Conservation (phyloP, 2,888 invertebrate species). For the Glaucopsyche alexis region DNA sequence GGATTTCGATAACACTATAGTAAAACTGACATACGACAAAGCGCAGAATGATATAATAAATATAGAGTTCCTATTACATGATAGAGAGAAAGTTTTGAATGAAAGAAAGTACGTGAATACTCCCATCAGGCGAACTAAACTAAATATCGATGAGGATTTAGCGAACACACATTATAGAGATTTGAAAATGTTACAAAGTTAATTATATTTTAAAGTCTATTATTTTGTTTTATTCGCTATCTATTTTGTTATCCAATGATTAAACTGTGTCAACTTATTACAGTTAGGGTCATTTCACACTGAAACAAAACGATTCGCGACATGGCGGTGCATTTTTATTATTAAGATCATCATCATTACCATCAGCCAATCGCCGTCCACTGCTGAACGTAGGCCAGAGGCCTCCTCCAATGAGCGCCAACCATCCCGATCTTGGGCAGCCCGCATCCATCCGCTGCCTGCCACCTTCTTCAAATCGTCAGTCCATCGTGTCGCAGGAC, state of each 20-base stretch:
- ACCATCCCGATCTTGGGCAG: too few species aligned
- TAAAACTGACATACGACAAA: background rate
- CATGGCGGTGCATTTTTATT: too few species aligned
- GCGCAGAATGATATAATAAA: background rate
- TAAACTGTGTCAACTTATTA: background rate
- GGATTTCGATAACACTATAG: background rate
- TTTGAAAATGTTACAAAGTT: constrained; percentile 23
- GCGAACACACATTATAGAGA: constrained; percentile 22
- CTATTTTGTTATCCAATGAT: background rate
- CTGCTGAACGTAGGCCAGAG: too few species aligned
- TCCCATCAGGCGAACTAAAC: constrained; percentile 17
- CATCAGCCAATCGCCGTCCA: too few species aligned
- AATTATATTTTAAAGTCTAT: background rate
- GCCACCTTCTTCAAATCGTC: too few species aligned
- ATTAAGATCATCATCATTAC: too few species aligned
- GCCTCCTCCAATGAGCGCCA: too few species aligned
- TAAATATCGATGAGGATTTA: background rate
- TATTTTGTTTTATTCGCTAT: background rate
- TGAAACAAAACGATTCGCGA: too few species aligned
- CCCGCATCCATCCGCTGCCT: too few species aligned
- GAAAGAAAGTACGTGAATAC: background rate
- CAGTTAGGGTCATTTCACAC: too few species aligned
- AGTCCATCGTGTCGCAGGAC: too few species aligned
- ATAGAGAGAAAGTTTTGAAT: background rate
- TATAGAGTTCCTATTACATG: background rate